These are phyloP conservation scores for Enteromius treurensis DNA, from an alignment of 2,797 vertebrate genomes.

Conservation along the genomic window DNA sequence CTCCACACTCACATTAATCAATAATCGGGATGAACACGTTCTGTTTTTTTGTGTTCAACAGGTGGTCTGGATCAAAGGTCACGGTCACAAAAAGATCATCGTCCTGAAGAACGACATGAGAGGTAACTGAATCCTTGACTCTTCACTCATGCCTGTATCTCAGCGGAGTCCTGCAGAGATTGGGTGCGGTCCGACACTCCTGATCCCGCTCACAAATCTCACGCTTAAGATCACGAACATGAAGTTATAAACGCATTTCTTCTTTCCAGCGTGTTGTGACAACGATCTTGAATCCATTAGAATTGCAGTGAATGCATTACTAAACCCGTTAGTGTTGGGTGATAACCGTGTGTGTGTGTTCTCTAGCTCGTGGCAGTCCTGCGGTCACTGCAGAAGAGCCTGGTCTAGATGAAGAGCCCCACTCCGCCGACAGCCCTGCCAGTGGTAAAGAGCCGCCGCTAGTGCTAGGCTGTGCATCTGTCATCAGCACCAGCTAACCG, in stretches of 20 bases:
- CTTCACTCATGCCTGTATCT: background rate
- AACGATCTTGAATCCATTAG: no score
- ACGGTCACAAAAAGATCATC: conserved; percentile 97
- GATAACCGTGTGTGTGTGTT: background rate
- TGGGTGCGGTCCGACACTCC: no score
- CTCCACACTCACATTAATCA: background rate
- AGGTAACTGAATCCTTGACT: conserved; percentile 73
- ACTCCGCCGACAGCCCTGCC: conserved; percentile 61
- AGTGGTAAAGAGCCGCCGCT: conserved; percentile 47
- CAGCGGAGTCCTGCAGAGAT: background rate
- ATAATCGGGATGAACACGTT: background rate
- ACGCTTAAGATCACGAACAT: background rate
- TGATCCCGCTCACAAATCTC: background rate
- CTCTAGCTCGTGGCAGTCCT: conserved; percentile 70
- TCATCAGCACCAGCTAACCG: background rate
- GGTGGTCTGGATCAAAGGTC: conserved; percentile 99
- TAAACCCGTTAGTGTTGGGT: background rate
- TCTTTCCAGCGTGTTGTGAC: no score
- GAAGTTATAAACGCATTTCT: no score
- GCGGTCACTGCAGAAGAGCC: conserved; percentile 41
- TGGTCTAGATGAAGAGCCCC: conserved; percentile 45
- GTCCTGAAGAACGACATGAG: conserved; percentile 99
- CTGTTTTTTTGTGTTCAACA: conserved; percentile 63
- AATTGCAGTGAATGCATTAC: background rate
- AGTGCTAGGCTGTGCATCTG: background rate